Conservation (phyloP, 2,797 vertebrate species). For the Todus mexicanus region DNA sequence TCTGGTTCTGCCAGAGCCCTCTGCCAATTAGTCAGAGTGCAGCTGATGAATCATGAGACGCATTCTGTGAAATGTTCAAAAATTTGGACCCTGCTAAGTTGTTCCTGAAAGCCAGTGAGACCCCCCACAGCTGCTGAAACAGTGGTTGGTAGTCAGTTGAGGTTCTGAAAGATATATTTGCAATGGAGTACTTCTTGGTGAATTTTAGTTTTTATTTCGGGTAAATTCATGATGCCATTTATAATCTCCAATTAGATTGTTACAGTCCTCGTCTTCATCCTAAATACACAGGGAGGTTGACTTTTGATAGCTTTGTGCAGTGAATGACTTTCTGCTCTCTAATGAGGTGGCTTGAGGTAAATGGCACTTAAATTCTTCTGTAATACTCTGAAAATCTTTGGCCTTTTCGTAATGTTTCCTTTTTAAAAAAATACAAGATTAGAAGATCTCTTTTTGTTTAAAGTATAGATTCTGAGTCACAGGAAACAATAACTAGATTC, state of each 20-base stretch:
- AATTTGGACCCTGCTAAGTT: conserved; percentile 44
- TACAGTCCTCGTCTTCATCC: background rate
- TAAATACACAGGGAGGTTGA: background rate
- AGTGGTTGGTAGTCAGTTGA: background rate
- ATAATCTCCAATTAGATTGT: background rate
- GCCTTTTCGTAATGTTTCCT: background rate
- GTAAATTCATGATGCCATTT: background rate
- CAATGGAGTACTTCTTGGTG: background rate
- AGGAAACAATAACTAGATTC: background rate
- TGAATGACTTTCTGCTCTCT: background rate
- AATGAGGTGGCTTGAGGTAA: background rate
- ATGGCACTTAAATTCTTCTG: background rate
- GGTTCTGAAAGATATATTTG: background rate
- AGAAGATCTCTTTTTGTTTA: background rate
- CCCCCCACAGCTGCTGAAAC: conserved; percentile 32
- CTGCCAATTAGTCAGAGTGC: conserved; percentile 59
- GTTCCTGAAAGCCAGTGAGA: conserved; percentile 20
- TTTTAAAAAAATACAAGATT: background rate
- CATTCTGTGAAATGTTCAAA: conserved; percentile 51
- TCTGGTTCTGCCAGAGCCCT: conserved; percentile 53
- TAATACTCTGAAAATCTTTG: background rate
- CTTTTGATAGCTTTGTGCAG: background rate
- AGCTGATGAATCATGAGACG: conserved; percentile 63
- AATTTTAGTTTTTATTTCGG: background rate
- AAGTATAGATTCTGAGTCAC: background rate